Percentiles rank a stretch among this genome's conserved stretches.
Conservation (phyloP, 2,113 vertebrate species). For the Ceyx cyanopectus region DNA sequence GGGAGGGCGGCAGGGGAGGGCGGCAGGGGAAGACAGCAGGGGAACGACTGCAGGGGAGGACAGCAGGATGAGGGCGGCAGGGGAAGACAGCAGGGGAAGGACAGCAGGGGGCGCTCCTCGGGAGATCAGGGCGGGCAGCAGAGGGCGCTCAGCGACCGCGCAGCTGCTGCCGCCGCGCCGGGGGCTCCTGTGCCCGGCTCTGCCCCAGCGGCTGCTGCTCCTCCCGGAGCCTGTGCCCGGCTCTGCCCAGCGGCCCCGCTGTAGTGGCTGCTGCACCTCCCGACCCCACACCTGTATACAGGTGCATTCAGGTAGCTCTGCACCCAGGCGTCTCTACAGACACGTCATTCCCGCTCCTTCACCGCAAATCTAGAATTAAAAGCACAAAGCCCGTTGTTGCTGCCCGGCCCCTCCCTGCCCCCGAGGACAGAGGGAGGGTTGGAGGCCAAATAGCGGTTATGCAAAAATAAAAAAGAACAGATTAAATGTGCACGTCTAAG, state of each 20-base stretch:
- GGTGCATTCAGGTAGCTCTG: accelerated
- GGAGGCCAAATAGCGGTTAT: neutral
- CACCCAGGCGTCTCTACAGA: accelerated
- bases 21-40: too few relatives aligned
- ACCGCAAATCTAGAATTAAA: accelerated
- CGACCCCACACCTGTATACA: accelerated
- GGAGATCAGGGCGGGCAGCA: neutral
- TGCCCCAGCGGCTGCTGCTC: neutral
- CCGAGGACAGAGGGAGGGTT: too few relatives aligned
- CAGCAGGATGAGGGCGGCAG: too few relatives aligned
- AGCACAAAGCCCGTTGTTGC: accelerated
- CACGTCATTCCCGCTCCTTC: accelerated
- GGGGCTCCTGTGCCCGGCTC: neutral
- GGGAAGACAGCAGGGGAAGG: too few relatives aligned
- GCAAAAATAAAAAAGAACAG: neutral
- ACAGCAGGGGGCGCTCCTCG: neutral
- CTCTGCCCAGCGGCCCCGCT: neutral
- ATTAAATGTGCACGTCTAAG: neutral
- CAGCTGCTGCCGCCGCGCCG: neutral
- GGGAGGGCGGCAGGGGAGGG: too few relatives aligned
- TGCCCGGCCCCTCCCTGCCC: neutral
- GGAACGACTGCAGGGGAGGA: too few relatives aligned
- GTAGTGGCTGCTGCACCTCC: accelerated
- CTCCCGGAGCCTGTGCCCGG: too few relatives aligned
- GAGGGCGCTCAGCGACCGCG: neutral